These are phyloP conservation scores for Brachionus plicatilis DNA, from an alignment of 1,140 invertebrate species.

Conservation along the genomic window DNA sequence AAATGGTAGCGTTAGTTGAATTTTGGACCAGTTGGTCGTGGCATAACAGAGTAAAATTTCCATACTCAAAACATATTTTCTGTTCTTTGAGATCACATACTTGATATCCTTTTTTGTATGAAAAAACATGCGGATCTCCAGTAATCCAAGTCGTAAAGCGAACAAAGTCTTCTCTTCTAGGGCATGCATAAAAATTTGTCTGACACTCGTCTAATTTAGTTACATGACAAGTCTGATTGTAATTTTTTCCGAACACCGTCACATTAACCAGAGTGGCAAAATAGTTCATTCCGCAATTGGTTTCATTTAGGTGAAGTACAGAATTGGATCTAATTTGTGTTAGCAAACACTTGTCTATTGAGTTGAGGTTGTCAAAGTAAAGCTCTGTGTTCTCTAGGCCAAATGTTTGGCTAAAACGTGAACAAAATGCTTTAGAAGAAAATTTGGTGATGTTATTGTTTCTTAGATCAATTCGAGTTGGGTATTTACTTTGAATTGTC, in stretches of 20 bases:
- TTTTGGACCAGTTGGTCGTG: background rate
- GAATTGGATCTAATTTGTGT: background rate
- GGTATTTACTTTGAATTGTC: background rate
- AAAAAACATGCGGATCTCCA: constrained; percentile 6
- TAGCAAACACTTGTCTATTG: background rate
- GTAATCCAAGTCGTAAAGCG: constrained; percentile 2
- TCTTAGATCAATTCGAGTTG: background rate
- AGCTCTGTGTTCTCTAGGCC: background rate
- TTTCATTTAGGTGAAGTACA: background rate
- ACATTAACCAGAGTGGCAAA: background rate
- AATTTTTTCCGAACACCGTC: background rate
- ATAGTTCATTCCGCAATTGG: background rate
- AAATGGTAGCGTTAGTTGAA: background rate
- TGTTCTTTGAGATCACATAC: background rate
- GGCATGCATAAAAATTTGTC: background rate
- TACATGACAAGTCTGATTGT: background rate
- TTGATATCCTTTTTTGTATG: background rate
- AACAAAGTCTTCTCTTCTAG: background rate
- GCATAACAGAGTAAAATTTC: background rate
- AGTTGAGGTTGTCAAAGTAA: background rate
- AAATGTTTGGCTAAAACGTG: background rate
- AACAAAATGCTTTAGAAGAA: constrained; percentile 14
- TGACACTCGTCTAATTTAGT: background rate
- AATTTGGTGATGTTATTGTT: background rate
- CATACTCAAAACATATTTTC: background rate